Percentiles rank a stretch among this genome's conserved stretches.
Conservation (phyloP, 2,888 invertebrate genomes). For the Bombylius discolor region DNA sequence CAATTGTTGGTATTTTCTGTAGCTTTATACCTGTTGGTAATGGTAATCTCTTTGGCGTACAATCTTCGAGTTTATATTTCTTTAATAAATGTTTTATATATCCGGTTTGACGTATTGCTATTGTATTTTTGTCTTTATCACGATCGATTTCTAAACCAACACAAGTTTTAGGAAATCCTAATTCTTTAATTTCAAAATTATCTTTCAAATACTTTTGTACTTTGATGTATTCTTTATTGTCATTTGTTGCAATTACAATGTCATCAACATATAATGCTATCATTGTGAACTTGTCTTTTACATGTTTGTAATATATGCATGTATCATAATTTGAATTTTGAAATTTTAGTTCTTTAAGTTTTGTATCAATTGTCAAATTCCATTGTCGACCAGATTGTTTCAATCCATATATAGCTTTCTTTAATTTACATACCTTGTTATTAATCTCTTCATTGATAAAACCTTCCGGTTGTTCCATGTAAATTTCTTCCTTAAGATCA, state of each 20-base stretch:
- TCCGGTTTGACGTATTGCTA: slow-evolving; percentile 1
- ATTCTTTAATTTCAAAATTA: slow-evolving; percentile 5
- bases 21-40: slow-evolving; percentile 1
- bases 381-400: neutral
- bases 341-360: neutral
- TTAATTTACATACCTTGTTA: neutral
- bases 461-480: neutral
- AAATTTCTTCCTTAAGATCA: neutral
- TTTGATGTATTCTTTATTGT: neutral
- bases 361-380: neutral
- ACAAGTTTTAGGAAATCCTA: slow-evolving; percentile 7
- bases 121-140: neutral
- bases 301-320: neutral
- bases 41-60: slow-evolving; percentile 4
- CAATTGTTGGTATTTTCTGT: slow-evolving; percentile 3
- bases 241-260: neutral
- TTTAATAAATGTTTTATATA: slow-evolving; percentile 5
- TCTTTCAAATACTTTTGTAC: neutral
- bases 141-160: slow-evolving; percentile 6
- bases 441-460: neutral
- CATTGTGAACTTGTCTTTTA: no score
- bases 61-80: neutral
- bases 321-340: neutral
- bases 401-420: neutral
- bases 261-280: neutral